Evolutionary conservation across 2,888 invertebrate genomes (phyloP).

Genomic region (Perdita meconis): DNA sequence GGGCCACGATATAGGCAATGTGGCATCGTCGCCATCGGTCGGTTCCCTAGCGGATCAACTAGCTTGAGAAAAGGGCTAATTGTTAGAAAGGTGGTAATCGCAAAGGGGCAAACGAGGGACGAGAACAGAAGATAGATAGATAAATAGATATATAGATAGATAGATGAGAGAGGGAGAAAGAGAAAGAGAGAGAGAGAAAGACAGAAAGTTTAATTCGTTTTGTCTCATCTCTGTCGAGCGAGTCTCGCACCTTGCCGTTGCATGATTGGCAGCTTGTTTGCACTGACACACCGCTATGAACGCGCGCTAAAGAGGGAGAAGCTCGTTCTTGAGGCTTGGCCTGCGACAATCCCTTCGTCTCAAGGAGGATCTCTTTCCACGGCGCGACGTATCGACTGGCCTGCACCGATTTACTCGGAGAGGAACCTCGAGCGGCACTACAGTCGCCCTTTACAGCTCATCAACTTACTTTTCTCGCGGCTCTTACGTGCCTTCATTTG

Average conservation of each 20-base stretch:
- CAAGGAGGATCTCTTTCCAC: constrained; percentile 57
- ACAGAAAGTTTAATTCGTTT: constrained; percentile 28
- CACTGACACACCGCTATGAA: constrained; percentile 49
- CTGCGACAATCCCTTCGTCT: constrained; percentile 56
- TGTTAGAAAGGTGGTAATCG: constrained; percentile 17
- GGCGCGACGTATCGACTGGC: constrained; percentile 59
- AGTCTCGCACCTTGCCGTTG: constrained; percentile 72
- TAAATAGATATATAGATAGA: too few relatives aligned
- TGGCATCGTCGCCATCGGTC: constrained; percentile 30
- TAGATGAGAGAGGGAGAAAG: constrained; percentile 22
- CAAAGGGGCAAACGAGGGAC: too few relatives aligned
- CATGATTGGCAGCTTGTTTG: constrained; percentile 63
- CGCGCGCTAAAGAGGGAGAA: constrained; percentile 50
- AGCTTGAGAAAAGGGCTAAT: constrained; percentile 29
- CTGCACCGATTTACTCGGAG: constrained; percentile 54
- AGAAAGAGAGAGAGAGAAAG: background rate
- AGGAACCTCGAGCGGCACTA: constrained; percentile 79
- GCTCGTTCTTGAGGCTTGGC: constrained; percentile 47
- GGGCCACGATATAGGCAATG: constrained; percentile 4
- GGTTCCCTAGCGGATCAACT: constrained; percentile 46
- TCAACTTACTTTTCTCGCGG: constrained; percentile 81
- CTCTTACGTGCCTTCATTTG: constrained; percentile 76
- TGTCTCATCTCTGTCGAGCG: constrained; percentile 52
- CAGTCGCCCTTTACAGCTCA: constrained; percentile 66
- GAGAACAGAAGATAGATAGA: too few relatives aligned